Percentiles rank a stretch among this genome's conserved stretches.
phyloP scores from a whole-genome alignment of 2,888 invertebrate genomes.

The Cryptosula pallasiana region DNA sequence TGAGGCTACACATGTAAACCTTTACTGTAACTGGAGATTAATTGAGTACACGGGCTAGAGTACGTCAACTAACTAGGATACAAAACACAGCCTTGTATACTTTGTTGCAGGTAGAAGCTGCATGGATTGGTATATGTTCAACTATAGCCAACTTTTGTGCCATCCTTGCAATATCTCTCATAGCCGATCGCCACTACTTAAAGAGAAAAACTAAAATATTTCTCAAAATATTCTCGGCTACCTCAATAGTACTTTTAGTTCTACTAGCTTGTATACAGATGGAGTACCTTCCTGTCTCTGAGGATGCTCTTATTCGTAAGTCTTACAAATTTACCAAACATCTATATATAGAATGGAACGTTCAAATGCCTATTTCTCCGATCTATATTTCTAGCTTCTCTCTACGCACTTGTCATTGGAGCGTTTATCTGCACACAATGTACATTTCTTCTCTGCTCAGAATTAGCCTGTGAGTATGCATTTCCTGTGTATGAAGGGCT shows the following conservation, averaged over 20 bases:
- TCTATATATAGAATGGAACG: too few species aligned
- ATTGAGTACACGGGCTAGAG: too few species aligned
- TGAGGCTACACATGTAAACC: too few species aligned
- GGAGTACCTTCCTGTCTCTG: not conserved
- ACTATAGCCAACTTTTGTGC: not conserved
- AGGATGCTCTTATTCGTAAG: not conserved
- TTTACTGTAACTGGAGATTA: too few species aligned
- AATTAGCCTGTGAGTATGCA: constrained; percentile 3
- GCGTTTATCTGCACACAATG: not conserved
- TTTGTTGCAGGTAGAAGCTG: not conserved
- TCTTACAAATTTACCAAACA: too few species aligned
- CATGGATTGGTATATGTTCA: not conserved
- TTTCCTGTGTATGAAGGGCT: constrained; percentile 3
- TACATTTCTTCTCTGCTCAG: not conserved
- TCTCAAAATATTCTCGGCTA: not conserved
- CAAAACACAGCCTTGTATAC: not conserved
- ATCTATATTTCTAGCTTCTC: not conserved
- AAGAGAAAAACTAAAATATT: not conserved
- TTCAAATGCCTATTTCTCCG: too few species aligned
- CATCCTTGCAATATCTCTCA: not conserved
- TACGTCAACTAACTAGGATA: not conserved
- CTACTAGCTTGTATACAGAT: not conserved
- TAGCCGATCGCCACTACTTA: not conserved
- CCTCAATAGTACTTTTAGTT: not conserved
- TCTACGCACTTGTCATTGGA: not conserved